Evolutionary conservation across 2,797 vertebrate genomes (phyloP).

Genomic region (Sebastes cheni): DNA sequence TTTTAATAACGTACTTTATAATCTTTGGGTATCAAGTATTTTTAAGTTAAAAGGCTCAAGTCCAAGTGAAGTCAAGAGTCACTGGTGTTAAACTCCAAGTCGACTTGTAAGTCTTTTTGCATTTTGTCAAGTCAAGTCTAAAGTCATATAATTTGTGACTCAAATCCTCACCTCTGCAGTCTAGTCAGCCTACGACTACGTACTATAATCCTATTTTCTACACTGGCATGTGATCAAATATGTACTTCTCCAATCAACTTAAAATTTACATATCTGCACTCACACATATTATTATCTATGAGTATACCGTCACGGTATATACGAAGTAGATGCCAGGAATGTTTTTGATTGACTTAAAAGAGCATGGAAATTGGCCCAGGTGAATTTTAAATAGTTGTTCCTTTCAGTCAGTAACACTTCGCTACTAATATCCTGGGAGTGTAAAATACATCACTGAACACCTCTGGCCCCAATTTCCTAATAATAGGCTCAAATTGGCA

Average conservation of each 20-base stretch:
- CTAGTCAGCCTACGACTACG: neutral
- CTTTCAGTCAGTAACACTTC: slow-evolving; percentile 15
- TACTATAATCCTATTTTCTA: neutral
- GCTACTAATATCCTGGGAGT: slow-evolving; percentile 3
- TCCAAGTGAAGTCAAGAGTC: too few species aligned
- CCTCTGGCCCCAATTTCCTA: slow-evolving; percentile 18
- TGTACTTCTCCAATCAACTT: neutral
- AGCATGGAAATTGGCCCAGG: neutral
- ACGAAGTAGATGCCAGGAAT: neutral
- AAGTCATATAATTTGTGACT: too few species aligned
- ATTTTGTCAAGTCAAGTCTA: too few species aligned
- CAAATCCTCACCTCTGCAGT: too few species aligned
- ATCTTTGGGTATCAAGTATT: too few species aligned
- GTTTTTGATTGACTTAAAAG: neutral
- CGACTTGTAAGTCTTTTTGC: too few species aligned
- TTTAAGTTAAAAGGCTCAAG: too few species aligned
- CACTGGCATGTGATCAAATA: neutral
- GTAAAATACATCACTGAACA: slow-evolving; percentile 27
- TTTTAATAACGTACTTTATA: too few species aligned
- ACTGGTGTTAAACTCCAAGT: too few species aligned
- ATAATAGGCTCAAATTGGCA: slow-evolving; percentile 41
- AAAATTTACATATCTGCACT: neutral
- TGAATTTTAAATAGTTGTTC: neutral
- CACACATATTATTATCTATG: neutral
- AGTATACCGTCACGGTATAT: neutral